Evolutionary conservation across 2,113 vertebrate genomes (phyloP).

Genomic region (Arenaria interpres): DNA sequence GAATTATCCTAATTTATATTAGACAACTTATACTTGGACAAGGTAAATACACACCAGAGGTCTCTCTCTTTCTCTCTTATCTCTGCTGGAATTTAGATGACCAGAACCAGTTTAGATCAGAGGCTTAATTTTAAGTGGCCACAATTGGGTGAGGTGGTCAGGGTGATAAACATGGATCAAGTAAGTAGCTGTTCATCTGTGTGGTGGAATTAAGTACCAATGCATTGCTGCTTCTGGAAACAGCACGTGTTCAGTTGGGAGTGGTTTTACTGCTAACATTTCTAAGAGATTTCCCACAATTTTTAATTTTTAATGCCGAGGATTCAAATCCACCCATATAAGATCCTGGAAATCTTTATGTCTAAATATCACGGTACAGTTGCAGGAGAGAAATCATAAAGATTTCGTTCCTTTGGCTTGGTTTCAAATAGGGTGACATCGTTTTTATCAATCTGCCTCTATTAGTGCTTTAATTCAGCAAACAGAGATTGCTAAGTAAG

Average conservation of each 20-base stretch:
- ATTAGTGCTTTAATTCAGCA: slow-evolving; percentile 49
- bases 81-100: background rate
- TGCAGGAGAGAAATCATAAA: background rate
- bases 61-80: background rate
- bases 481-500: slow-evolving; percentile 44
- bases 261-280: background rate
- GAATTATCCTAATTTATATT: background rate
- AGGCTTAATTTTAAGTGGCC: background rate
- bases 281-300: background rate
- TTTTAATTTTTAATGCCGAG: background rate
- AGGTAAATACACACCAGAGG: background rate
- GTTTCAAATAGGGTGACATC: slow-evolving; percentile 38
- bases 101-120: background rate
- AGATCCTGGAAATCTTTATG: background rate
- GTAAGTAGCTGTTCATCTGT: background rate
- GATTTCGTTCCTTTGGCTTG: background rate
- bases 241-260: background rate
- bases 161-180: background rate
- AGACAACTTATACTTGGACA: background rate
- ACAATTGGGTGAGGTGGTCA: background rate
- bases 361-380: background rate
- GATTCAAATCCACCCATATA: background rate
- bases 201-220: background rate
- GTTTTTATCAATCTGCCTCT: slow-evolving; percentile 20
- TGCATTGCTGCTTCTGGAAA: background rate